Evolutionary conservation across 2,888 invertebrate species (phyloP).

Genomic region (Athalia cordata): DNA sequence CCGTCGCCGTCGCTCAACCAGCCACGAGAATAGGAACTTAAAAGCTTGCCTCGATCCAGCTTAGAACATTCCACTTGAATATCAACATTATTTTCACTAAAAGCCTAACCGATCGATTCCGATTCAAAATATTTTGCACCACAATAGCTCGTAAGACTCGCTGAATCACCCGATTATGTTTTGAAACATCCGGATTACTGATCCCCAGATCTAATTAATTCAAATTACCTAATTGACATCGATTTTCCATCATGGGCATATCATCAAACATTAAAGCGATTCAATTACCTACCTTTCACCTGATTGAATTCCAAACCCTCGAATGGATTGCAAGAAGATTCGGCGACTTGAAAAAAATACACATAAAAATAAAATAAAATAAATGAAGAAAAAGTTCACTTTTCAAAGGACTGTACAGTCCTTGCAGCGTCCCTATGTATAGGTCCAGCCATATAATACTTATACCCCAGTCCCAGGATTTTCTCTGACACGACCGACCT

Average conservation of each 20-base stretch:
- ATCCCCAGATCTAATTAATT: too few relatives aligned
- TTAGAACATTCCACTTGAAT: slow-evolving; percentile 3
- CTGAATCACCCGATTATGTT: background rate
- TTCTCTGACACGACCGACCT: slow-evolving; percentile 17
- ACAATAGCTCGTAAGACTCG: background rate
- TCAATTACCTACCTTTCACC: too few relatives aligned
- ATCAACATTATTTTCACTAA: slow-evolving; percentile 18
- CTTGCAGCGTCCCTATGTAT: background rate
- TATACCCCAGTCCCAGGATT: slow-evolving; percentile 20
- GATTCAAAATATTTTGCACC: background rate
- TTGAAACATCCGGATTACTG: background rate
- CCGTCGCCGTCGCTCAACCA: background rate
- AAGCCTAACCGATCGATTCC: background rate
- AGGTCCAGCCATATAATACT: background rate
- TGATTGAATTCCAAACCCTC: too few relatives aligned
- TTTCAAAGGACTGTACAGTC: slow-evolving; percentile 19
- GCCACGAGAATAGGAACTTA: slow-evolving; percentile 13
- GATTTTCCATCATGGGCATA: too few relatives aligned
- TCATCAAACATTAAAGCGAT: too few relatives aligned
- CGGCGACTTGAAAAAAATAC: background rate
- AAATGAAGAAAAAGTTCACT: slow-evolving; percentile 23
- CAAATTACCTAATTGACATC: too few relatives aligned
- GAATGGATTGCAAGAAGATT: background rate
- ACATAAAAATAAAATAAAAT: background rate
- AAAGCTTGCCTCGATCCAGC: slow-evolving; percentile 1